Percentiles rank a stretch among this genome's conserved stretches.
Conservation (phyloP, 2,797 vertebrate species). For the Enteromius thamalakanensis region DNA sequence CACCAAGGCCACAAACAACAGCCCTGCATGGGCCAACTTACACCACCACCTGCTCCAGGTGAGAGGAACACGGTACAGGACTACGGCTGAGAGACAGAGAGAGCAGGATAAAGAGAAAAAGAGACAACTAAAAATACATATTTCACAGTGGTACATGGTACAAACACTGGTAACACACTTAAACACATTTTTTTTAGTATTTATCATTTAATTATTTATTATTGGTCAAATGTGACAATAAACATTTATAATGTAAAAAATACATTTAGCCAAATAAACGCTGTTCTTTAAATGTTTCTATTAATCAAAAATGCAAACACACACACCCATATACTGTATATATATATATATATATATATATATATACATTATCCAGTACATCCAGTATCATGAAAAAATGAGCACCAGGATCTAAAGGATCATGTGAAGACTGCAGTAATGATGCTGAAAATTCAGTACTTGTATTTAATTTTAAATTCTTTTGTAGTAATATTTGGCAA, state of each 20-base stretch:
- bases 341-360: no score
- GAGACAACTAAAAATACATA: neutral
- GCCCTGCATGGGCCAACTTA: constrained; percentile 70
- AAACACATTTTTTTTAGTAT: neutral
- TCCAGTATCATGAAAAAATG: no score
- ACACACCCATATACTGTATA: no score
- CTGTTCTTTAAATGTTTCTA: neutral
- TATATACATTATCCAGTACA: no score
- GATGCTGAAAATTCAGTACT: no score
- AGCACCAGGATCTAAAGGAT: no score
- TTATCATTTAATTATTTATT: no score
- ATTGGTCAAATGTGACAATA: neutral
- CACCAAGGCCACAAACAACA: constrained; percentile 64
- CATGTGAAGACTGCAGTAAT: no score
- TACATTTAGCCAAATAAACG: neutral
- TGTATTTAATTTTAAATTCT: neutral
- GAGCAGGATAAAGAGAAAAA: neutral
- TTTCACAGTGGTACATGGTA: neutral
- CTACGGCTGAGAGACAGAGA: constrained; percentile 60
- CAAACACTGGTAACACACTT: no score
- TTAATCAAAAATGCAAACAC: no score
- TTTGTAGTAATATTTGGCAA: neutral
- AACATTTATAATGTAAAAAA: neutral
- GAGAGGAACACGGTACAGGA: constrained; percentile 76
- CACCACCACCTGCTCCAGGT: constrained; percentile 74